phyloP scores from a whole-genome alignment of 1,140 invertebrate species.

The Cecropterus lyciades region DNA sequence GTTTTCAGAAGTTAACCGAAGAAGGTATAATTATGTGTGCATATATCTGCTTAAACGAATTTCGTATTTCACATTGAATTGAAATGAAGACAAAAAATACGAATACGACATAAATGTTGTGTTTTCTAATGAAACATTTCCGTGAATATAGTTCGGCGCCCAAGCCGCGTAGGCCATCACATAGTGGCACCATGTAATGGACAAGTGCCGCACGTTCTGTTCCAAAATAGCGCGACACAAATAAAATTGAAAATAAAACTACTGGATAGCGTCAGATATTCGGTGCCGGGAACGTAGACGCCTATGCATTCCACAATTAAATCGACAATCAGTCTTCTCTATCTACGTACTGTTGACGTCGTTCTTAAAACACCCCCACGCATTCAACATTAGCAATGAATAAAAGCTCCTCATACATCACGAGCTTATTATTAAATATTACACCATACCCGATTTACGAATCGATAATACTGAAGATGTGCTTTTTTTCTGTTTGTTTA shows the following conservation, averaged over 20 bases:
- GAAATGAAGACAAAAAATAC: too few relatives aligned
- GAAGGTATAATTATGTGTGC: too few relatives aligned
- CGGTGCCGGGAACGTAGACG: conserved; percentile 51
- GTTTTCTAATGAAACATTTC: conserved; percentile 37
- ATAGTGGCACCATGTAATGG: conserved; percentile 64
- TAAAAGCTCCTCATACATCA: conserved; percentile 7
- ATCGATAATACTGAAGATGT: conserved; percentile 24
- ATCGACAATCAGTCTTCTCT: conserved; percentile 54
- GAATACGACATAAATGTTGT: conserved; percentile 10
- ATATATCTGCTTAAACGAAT: too few relatives aligned
- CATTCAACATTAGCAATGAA: conserved; percentile 8
- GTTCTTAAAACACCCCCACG: conserved; percentile 36
- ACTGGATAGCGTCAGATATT: conserved; percentile 76
- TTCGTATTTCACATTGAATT: too few relatives aligned
- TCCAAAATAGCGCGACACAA: conserved; percentile 82
- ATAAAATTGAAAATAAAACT: conserved; percentile 82
- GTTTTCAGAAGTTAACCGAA: too few relatives aligned
- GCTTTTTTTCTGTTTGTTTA: conserved; percentile 2
- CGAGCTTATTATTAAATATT: conserved; percentile 13
- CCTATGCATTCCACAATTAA: conserved; percentile 68
- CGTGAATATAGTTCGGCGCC: conserved; percentile 39
- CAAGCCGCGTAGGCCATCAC: conserved; percentile 60
- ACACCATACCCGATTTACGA: conserved; percentile 26
- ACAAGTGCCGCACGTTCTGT: conserved; percentile 73
- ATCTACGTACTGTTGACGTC: conserved; percentile 36